phyloP scores from a whole-genome alignment of 2,113 vertebrate species.

The Egretta garzetta region DNA sequence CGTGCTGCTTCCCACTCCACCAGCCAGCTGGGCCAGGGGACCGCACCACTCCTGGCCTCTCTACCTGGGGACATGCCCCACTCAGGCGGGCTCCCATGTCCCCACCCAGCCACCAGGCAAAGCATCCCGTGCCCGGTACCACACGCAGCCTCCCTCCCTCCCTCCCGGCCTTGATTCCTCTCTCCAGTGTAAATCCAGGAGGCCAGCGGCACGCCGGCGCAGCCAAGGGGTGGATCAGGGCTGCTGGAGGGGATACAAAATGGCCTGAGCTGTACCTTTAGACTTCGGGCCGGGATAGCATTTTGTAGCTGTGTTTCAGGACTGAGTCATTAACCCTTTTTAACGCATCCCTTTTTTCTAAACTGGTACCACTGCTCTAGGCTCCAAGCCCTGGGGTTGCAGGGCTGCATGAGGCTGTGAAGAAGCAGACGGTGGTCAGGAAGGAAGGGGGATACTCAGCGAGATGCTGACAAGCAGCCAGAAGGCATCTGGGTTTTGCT shows the following conservation, averaged over 20 bases:
- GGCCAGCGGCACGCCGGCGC: background rate
- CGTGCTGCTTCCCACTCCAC: background rate
- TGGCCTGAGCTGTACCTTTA: background rate
- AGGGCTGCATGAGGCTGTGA: background rate
- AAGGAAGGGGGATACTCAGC: background rate
- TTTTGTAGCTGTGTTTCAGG: background rate
- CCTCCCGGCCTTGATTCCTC: background rate
- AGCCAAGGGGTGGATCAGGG: background rate
- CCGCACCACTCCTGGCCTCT: background rate
- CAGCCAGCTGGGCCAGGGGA: background rate
- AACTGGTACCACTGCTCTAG: background rate
- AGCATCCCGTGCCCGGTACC: background rate
- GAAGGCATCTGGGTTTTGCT: background rate
- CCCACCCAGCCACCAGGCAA: background rate
- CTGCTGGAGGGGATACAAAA: background rate
- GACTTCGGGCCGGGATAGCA: background rate
- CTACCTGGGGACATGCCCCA: background rate
- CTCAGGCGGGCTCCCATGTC: background rate
- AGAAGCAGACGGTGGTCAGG: background rate
- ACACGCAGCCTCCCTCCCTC: fast-evolving
- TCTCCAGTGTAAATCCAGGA: fast-evolving
- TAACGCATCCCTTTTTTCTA: background rate
- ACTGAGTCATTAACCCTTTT: background rate
- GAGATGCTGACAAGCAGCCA: background rate
- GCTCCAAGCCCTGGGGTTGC: background rate